Conservation (phyloP, 2,888 invertebrate genomes). For the Papilio elwesi region DNA sequence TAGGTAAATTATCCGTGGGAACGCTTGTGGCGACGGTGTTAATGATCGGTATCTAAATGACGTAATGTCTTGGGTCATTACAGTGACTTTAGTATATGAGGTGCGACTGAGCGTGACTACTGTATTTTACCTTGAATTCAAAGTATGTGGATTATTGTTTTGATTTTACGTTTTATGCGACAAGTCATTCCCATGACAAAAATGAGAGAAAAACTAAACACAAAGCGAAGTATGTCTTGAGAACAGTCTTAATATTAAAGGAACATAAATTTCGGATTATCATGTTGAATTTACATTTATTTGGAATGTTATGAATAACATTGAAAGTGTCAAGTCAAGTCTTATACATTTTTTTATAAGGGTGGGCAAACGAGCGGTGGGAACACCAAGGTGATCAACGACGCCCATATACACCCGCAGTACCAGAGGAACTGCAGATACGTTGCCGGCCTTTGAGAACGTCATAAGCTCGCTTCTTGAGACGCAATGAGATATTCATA, state of each 20-base stretch:
- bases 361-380: no score
- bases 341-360: no score
- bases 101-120: slow-evolving; percentile 70
- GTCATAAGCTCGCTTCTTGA: no score
- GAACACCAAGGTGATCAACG: no score
- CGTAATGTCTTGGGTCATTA: slow-evolving; percentile 76
- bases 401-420: no score
- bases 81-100: slow-evolving; percentile 61
- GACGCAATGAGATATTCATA: no score
- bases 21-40: slow-evolving; percentile 62
- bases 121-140: slow-evolving; percentile 57
- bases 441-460: no score
- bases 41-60: slow-evolving; percentile 74
- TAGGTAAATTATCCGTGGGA: slow-evolving; percentile 73
- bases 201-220: neutral
- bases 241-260: neutral
- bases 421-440: no score
- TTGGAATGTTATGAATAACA: no score
- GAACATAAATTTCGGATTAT: no score
- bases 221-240: neutral
- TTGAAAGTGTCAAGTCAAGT: no score
- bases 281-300: no score
- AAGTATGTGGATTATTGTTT: slow-evolving; percentile 57
- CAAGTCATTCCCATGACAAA: slow-evolving; percentile 53
- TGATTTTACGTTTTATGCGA: slow-evolving; percentile 62